These are phyloP conservation scores for Charaxes varanes DNA, from an alignment of 1,140 invertebrate genomes.

Conservation along the genomic window DNA sequence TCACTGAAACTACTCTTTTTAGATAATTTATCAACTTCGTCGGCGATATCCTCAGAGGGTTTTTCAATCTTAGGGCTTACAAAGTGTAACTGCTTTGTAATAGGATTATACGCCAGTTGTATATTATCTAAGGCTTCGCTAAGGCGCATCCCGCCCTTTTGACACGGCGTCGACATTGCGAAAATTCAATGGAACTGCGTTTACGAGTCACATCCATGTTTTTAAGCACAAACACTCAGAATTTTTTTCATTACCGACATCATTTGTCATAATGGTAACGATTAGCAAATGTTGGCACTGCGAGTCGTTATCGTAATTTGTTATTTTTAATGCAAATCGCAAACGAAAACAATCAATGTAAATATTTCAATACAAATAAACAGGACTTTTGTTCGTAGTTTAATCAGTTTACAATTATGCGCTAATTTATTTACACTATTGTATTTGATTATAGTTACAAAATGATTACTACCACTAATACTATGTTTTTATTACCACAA, in stretches of 20 bases:
- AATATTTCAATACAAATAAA: conserved; percentile 25
- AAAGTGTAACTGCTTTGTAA: conserved; percentile 72
- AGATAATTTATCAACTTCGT: conserved; percentile 57
- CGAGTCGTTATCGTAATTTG: conserved; percentile 17
- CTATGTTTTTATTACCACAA: conserved; percentile 24
- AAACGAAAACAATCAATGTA: conserved; percentile 33
- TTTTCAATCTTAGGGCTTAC: conserved; percentile 63
- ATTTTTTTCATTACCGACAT: conserved; percentile 11
- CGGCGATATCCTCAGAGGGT: conserved; percentile 34
- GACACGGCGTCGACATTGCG: conserved; percentile 58
- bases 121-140: conserved; percentile 71
- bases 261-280: conserved; percentile 21
- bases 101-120: conserved; percentile 71
- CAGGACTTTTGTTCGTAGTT: conserved; percentile 9
- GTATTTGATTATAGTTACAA: conserved; percentile 10
- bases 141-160: conserved; percentile 69
- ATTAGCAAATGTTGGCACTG: conserved; percentile 17
- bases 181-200: conserved; percentile 27
- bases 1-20: conserved; percentile 72
- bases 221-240: conserved; percentile 18
- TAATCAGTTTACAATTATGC: conserved; percentile 3
- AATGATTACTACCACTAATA: conserved; percentile 14
- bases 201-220: conserved; percentile 39
- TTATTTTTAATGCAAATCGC: conserved; percentile 18
- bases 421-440: conserved; percentile 18